Percentiles rank a stretch among this genome's conserved stretches.
Evolutionary conservation across 1,140 invertebrate genomes (phyloP).

Genomic region (Rhagoletis pomonella): DNA sequence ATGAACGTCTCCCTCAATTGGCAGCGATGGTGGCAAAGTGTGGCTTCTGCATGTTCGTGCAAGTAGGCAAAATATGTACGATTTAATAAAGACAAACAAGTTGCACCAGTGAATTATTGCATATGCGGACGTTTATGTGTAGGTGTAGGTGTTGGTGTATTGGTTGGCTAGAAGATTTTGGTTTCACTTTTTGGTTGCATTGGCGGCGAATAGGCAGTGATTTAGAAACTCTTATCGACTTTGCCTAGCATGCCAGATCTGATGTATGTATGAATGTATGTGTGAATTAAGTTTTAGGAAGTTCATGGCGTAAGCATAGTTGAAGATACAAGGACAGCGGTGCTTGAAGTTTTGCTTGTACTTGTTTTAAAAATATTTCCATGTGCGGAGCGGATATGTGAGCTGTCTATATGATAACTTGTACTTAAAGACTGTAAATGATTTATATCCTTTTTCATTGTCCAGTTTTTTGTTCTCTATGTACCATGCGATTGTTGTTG

Average conservation of each 20-base stretch:
- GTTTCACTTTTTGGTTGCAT: background rate
- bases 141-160: background rate
- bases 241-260: background rate
- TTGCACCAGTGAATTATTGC: slow-evolving; percentile 20
- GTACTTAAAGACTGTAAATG: no score
- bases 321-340: background rate
- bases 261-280: no score
- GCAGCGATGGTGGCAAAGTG: background rate
- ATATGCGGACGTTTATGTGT: background rate
- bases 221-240: slow-evolving; percentile 18
- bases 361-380: no score
- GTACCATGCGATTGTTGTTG: no score
- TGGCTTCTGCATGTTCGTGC: background rate
- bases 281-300: background rate
- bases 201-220: background rate
- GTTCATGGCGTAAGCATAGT: background rate
- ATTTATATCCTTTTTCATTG: no score
- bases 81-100: background rate
- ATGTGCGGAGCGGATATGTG: no score
- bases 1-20: slow-evolving; percentile 17
- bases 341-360: background rate
- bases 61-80: no score
- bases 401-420: no score
- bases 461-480: no score
- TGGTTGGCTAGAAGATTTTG: background rate